Evolutionary conservation across 1,140 invertebrate genomes (phyloP).

Genomic region (Zaprionus kolodkinae): DNA sequence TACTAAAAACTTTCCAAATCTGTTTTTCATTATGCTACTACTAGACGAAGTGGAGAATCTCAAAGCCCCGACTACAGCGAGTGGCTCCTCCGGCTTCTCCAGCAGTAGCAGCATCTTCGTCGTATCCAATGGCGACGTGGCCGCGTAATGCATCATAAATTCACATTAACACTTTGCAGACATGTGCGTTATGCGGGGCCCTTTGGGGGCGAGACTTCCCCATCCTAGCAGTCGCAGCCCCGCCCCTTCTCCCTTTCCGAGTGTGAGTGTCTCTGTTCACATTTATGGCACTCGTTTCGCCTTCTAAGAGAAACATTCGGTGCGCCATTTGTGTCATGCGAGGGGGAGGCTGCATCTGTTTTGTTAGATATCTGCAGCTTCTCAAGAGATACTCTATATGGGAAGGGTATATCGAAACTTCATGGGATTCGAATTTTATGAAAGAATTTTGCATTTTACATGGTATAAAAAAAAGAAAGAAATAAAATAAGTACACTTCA

Average conservation of each 20-base stretch:
- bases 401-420: not conserved
- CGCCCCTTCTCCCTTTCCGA: not conserved
- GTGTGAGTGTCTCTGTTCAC: conserved; percentile 59
- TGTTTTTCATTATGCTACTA: conserved; percentile 72
- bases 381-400: conserved; percentile 24
- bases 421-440: not conserved
- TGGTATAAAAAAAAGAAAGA: not conserved
- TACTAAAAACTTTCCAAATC: conserved; percentile 71
- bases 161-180: conserved; percentile 82
- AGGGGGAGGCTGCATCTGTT: conserved; percentile 62
- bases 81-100: conserved; percentile 7
- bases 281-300: conserved; percentile 77
- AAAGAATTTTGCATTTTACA: too few species aligned
- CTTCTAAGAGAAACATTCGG: conserved; percentile 77
- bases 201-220: conserved; percentile 41
- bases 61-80: conserved; percentile 35
- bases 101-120: conserved; percentile 23
- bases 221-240: not conserved
- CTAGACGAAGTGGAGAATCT: conserved; percentile 39
- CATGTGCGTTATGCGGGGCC: conserved; percentile 67
- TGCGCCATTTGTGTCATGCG: conserved; percentile 77
- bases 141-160: conserved; percentile 80
- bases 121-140: conserved; percentile 34
- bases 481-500: not conserved
- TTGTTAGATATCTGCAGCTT: conserved; percentile 41